phyloP scores from a whole-genome alignment of 2,888 invertebrate genomes.

The Elmis aenea region DNA sequence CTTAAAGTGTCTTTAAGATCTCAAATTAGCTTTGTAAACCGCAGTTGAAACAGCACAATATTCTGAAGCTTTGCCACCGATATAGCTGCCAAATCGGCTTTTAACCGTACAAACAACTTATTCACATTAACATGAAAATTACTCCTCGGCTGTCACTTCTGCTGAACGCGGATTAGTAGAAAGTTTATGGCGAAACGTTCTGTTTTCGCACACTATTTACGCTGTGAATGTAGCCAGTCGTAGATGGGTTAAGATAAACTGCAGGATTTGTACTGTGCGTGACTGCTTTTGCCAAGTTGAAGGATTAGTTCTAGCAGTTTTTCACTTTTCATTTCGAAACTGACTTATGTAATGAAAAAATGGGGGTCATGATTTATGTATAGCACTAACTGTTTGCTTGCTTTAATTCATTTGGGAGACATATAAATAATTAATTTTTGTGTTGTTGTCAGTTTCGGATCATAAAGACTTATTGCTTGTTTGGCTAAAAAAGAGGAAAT shows the following conservation, averaged over 20 bases:
- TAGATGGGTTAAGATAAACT: conserved; percentile 12
- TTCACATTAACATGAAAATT: conserved; percentile 7
- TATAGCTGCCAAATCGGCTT: no score
- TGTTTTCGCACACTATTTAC: conserved; percentile 12
- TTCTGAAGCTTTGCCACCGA: no score
- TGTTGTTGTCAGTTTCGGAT: no score
- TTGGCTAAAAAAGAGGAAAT: no score
- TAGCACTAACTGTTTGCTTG: no score
- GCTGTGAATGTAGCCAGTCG: conserved; percentile 1
- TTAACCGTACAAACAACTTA: neutral
- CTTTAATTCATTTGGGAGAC: conserved; percentile 2
- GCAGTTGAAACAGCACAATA: no score
- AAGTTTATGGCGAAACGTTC: conserved; percentile 14
- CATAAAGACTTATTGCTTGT: no score
- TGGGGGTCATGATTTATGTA: neutral
- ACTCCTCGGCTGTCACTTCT: conserved; percentile 10
- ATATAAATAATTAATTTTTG: no score
- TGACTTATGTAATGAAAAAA: neutral
- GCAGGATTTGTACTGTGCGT: conserved; percentile 12
- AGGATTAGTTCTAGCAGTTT: conserved; percentile 7
- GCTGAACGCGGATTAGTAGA: conserved; percentile 6
- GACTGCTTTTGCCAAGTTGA: conserved; percentile 16
- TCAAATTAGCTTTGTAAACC: no score
- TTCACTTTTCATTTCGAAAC: conserved; percentile 7
- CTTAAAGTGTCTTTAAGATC: no score